Evolutionary conservation across 2,797 vertebrate species (phyloP), one percentile per base, ranked within the genome.

Genomic region (Amazonetta brasiliensis): DNA sequence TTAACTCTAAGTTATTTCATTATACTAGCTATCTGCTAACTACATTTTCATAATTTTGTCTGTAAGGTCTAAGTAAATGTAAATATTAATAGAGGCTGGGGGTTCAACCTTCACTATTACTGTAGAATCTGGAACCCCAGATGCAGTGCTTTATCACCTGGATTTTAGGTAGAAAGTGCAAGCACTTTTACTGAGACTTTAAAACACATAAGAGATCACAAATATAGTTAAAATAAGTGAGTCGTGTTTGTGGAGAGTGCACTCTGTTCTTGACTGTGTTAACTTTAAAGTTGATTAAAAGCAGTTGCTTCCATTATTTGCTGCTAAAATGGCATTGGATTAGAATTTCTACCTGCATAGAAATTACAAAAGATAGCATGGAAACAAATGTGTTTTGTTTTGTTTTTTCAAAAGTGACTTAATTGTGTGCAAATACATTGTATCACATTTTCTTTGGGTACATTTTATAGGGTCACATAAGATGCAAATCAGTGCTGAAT

Each of bases 221-320:
- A 91, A 86, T 84, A 69, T n/a, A 71, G 28, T 37, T 86, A 8
- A 87, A 73, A 87, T 84, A 62, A 84, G 78, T 75, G 19, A 80
- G 35, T 46, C 5, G 4, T 8, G 14, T 52, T 78, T 86, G 21
- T 73, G 78, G n/a, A 90, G 21, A 9, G 25, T 22, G 19, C 25
- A 76, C 9, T 89, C 21, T 84, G 6, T 92, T 84, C 59, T 88
- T 37, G 91, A 74, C 39, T 90, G 48, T 56, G n/a, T 85, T 85
- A 83, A 85, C 56, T 87, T 50, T 54, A 77, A 95, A 91, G 60
- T 86, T 86, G 79, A 62, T 93, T 94, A 81, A 86, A 95, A 77
- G 43, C 72, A 22, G 7, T 86, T 69, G 26, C 67, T 94, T 87
- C 63, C 67, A 30, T 84, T 91, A 82, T 46, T 75, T 80, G 31